Conservation (phyloP, 2,888 invertebrate species). For the Scrobipalpa atriplicella region DNA sequence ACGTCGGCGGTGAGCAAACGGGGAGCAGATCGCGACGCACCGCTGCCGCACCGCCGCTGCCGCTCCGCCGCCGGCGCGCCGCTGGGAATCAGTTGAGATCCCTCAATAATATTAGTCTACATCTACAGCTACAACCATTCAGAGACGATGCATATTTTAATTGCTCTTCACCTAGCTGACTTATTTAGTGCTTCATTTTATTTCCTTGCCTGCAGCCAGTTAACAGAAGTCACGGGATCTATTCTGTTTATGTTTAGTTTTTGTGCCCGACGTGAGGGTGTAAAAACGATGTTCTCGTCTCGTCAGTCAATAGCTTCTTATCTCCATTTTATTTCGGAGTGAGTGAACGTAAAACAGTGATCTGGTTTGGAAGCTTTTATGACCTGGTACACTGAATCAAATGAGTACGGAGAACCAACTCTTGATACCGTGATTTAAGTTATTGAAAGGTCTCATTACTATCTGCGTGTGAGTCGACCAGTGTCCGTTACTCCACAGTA, state of each 20-base stretch:
- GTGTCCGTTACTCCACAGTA: not conserved
- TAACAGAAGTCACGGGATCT: too few species aligned
- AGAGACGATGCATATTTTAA: too few species aligned
- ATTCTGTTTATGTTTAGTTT: not conserved
- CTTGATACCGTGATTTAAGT: too few species aligned
- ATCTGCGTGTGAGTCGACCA: conserved; percentile 5
- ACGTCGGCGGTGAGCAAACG: not conserved
- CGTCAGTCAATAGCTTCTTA: not conserved
- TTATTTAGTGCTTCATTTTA: too few species aligned
- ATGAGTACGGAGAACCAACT: not conserved
- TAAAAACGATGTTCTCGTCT: not conserved
- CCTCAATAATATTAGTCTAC: not conserved
- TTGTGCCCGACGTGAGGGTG: not conserved
- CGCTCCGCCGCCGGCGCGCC: not conserved
- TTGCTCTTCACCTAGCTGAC: too few species aligned
- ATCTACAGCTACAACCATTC: too few species aligned
- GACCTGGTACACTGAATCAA: not conserved
- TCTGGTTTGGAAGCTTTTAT: not conserved
- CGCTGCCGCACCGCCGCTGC: not conserved
- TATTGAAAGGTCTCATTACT: not conserved
- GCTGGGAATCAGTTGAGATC: not conserved
- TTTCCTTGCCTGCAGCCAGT: too few species aligned
- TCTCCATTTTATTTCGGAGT: conserved; percentile 16
- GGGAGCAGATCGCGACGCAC: not conserved
- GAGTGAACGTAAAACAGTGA: conserved; percentile 1